Base-by-base conservation (phyloP, 2,888 invertebrate genomes). In the Buathra laborator region DNA sequence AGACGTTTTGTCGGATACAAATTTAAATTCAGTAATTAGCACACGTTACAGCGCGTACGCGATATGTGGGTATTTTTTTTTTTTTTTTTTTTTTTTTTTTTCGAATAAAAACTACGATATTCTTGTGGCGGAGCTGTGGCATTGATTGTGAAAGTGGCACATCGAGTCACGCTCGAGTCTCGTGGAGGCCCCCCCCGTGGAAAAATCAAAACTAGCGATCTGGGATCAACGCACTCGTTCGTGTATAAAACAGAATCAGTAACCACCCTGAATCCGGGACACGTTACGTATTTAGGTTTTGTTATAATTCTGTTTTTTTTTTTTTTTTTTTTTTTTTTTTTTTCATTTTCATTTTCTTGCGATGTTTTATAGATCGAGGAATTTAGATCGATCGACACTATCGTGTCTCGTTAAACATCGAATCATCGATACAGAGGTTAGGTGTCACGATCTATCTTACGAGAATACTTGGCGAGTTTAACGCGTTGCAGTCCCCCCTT, bases 101-200 rank as follows among this genome's bases (percentile, higher is more conserved):
- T 46, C 56, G 74, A 72, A 83, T 85, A 83, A 83, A 71, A 85
- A 64, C 71, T 59, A 83, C 83, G 70, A 77, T 84, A 80, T 81
- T 84, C 81, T 82, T 53, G 80, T 32, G 48, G 77, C 68, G 81
- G 76, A 80, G 76, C 64, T 71, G 74, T 84, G 85, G 86, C 86
- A 87, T 87, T 87, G 86, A 87, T 87, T 86, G 87, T 87, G 87
- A 87, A 87, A 87, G 87, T 87, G 87, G 87, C 87, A 87, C 87
- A 87, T 85, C 83, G 85, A 85, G 85, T 85, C 85, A 85, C 85
- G 85, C 85, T 85, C 83, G 87, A 83, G 81, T 79, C 86, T 85
- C 83, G 80, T 85, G 86, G 84, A 84, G 79, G 75, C 81, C 85
- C 78, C 66, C 37, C 37, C 37, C 71, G 84, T 81, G 83, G 84